Evolutionary conservation across 2,113 vertebrate genomes (phyloP), one percentile per base, ranked within the genome.

Genomic region (Amazona guildingii): DNA sequence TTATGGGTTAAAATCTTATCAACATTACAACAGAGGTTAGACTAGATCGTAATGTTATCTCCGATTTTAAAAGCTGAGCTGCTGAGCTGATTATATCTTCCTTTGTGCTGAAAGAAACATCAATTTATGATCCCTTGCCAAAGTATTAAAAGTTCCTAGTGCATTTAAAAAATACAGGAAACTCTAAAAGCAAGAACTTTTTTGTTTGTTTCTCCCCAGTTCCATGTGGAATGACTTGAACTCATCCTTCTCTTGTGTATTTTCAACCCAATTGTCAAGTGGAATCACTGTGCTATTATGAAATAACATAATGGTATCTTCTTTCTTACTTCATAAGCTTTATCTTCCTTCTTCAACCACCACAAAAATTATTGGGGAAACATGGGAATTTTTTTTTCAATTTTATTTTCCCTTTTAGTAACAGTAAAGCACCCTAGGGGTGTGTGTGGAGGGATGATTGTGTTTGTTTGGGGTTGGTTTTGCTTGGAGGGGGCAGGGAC

Each of bases 351-450:
- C 11, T 28, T 73, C 23, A 73, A 57, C 25, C 5, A 27, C 7
- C 10, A 41, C 19, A 67, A 35, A 79, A 68, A 72, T 15, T 37
- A 33, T 17, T 0, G 0, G 3, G 20, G 7, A 55, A 86, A 48
- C 1, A 25, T 9, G 4, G 3, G 4, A 4, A 6, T 7, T 80
- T 52, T 62, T 49, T 54, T 43, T 31, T 10, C 3, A 25, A 4
- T 24, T 39, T 68, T 59, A 43, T 80, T 75, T 88, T 87, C 39
- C 5, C 3, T 63, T 79, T 72, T n/a, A 82, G 17, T 37, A 46
- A 11, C 48, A 23, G 19, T 59, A 59, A 14, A 35, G 20, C 13
- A 59, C 23, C 57, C 33, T 35, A n/a, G 33, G 13, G 57, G 13
- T n/a, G 13, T 23, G 20, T n/a, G 13, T 59, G 57, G 21, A 59